Evolutionary conservation across 2,888 invertebrate genomes (phyloP), one percentile per base, ranked within the genome.

Genomic region (Cheilosia urbana): DNA sequence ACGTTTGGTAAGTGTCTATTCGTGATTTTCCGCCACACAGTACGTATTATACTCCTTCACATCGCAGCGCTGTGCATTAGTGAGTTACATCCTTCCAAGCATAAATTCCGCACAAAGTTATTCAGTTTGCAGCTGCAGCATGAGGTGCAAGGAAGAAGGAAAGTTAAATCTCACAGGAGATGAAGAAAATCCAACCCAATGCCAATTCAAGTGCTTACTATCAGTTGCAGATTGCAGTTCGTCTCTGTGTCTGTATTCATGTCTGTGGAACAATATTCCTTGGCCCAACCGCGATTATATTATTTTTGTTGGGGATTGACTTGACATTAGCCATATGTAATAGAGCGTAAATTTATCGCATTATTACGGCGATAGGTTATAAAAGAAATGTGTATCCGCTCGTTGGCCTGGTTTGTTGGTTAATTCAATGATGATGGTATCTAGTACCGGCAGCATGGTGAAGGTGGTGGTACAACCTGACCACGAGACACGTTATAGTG

Each of bases 301-400:
- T 72, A 66, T 71, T 72, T 65, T 62, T 81, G 68, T 51, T 63
- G 0, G 13, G 37, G 81, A 72, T 77, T 66, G 81, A 15, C 81
- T 77, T 85, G 85, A 81, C 81, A 85, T 72, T 77, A 81, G 62
- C 85, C 81, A 77, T 77, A 53, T 85, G 81, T 76, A 85, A 85
- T 85, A 76, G 85, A 85, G 76, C 81, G 76, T 68, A 85, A 85
- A 85, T 85, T 85, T 85, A 85, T 85, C 65, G 76, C 63, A 81
- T 85, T 85, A 77, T 81, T 85, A 81, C 68, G 76, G 60, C 81
- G 76, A 85, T 81, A 81, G 81, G 76, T 81, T 85, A 81, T 85
- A 77, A 81, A 71, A 75, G 19, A 49, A 63, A 63, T 81, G 76
- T 68, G 72, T 77, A 77, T 84, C 65, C 65, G 80, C 69, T 76